Conservation (phyloP, 2,888 invertebrate genomes). For the Megalurothrips usitatus region DNA sequence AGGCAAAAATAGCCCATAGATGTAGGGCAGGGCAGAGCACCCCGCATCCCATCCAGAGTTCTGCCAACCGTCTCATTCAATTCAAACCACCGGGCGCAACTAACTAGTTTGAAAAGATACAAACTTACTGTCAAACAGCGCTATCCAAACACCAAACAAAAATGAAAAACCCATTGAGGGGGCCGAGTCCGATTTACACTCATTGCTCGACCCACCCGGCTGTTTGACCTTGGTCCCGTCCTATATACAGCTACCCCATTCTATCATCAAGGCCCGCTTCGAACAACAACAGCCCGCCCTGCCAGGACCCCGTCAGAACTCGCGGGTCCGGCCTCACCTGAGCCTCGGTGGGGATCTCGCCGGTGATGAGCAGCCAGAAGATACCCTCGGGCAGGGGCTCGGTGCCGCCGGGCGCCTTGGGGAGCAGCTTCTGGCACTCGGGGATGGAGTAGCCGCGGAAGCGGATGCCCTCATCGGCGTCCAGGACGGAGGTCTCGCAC, state of each 20-base stretch:
- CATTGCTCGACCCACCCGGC: background rate
- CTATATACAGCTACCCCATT: too few relatives aligned
- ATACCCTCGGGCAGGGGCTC: constrained; percentile 90
- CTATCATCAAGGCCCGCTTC: background rate
- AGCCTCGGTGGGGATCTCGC: constrained; percentile 75
- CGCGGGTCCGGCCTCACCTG: constrained; percentile 56
- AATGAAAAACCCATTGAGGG: background rate
- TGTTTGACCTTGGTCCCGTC: background rate
- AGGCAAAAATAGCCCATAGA: constrained; percentile 64
- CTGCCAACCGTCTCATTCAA: constrained; percentile 31
- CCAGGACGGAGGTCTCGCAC: constrained; percentile 91
- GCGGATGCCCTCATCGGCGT: constrained; percentile 91
- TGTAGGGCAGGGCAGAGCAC: background rate
- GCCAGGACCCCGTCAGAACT: too few relatives aligned
- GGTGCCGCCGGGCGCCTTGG: constrained; percentile 71
- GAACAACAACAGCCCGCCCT: background rate
- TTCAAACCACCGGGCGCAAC: background rate
- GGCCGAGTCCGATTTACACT: background rate
- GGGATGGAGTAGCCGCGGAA: constrained; percentile 92
- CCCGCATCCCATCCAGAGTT: background rate
- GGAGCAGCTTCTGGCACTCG: constrained; percentile 82
- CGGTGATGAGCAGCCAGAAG: constrained; percentile 90
- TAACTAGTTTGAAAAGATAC: background rate
- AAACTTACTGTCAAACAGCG: background rate
- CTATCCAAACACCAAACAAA: background rate